Percentiles rank a stretch among this genome's conserved stretches.
Evolutionary conservation across 2,113 vertebrate genomes (phyloP).

Genomic region (Candoia aspera): DNA sequence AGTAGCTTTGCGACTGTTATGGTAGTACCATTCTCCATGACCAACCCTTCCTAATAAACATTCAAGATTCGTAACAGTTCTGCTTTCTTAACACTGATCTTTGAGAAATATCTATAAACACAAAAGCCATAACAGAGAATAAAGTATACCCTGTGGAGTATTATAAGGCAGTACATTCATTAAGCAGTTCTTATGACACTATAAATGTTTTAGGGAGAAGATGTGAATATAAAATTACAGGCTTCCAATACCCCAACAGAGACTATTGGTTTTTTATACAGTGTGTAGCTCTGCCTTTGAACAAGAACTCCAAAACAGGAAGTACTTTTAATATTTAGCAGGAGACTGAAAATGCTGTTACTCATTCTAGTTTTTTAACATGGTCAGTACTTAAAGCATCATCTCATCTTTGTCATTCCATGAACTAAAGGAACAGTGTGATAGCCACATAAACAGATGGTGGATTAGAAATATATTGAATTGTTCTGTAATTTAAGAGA

Average conservation of each 20-base stretch:
- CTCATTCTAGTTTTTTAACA: slow-evolving; percentile 30
- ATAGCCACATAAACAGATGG: slow-evolving; percentile 30
- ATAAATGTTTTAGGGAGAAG: slow-evolving; percentile 66
- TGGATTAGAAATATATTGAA: slow-evolving; percentile 46
- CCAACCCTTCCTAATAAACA: slow-evolving; percentile 60
- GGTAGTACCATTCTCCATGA: slow-evolving; percentile 40
- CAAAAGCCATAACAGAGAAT: slow-evolving; percentile 53
- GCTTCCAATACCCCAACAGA: slow-evolving; percentile 52
- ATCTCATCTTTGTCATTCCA: slow-evolving; percentile 33
- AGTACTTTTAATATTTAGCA: slow-evolving; percentile 30
- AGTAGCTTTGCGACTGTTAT: slow-evolving; percentile 49
- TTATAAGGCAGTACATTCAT: slow-evolving; percentile 56
- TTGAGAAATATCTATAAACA: slow-evolving; percentile 57
- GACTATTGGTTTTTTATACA: slow-evolving; percentile 52
- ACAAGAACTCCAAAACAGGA: not conserved
- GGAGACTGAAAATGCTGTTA: not conserved
- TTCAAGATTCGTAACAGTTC: slow-evolving; percentile 47
- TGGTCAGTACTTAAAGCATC: slow-evolving; percentile 51
- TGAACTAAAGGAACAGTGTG: slow-evolving; percentile 30
- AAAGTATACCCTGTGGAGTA: slow-evolving; percentile 55
- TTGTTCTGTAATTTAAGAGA: not conserved
- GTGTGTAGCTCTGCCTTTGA: slow-evolving; percentile 26
- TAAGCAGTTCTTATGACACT: slow-evolving; percentile 59
- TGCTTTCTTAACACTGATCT: slow-evolving; percentile 59
- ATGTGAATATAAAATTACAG: slow-evolving; percentile 53